A percentile compares a stretch with the other conserved stretches of the same genome.
phyloP scores from a whole-genome alignment of 2,797 vertebrate species.

The Danio jaintianensis region DNA sequence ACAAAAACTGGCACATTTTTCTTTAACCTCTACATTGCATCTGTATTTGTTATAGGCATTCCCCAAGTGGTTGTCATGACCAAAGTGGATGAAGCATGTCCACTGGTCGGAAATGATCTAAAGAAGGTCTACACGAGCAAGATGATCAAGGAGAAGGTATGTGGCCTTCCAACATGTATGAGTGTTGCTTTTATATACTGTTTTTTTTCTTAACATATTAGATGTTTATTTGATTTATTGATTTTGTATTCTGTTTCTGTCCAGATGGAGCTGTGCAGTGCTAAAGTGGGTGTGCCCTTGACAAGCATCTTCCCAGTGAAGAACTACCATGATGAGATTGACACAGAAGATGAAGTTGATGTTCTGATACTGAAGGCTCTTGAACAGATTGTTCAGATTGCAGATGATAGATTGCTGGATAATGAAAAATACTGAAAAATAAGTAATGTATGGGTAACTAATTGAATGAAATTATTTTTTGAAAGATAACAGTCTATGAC shows the following conservation, averaged over 20 bases:
- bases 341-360: slow-evolving; percentile 36
- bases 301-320: slow-evolving; percentile 50
- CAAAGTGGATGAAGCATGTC: background rate
- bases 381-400: slow-evolving; percentile 20
- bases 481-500: too few relatives aligned
- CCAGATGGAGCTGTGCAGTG: slow-evolving; percentile 44
- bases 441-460: too few relatives aligned
- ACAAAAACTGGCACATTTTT: too few relatives aligned
- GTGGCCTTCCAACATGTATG: background rate
- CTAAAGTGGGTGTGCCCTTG: slow-evolving; percentile 14
- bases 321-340: slow-evolving; percentile 51
- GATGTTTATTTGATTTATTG: background rate
- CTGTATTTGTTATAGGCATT: slow-evolving; percentile 23
- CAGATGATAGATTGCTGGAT: background rate
- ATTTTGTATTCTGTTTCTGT: background rate
- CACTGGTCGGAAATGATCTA: slow-evolving; percentile 23
- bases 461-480: too few relatives aligned
- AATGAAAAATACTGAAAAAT: background rate
- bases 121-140: slow-evolving; percentile 11
- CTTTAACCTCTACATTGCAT: too few relatives aligned
- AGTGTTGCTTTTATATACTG: too few relatives aligned
- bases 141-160: slow-evolving; percentile 51
- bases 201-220: background rate
- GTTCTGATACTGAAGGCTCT: slow-evolving; percentile 46
- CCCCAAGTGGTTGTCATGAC: slow-evolving; percentile 44